Conservation (phyloP, 2,888 invertebrate genomes). For the Cataglyphis cursor region DNA sequence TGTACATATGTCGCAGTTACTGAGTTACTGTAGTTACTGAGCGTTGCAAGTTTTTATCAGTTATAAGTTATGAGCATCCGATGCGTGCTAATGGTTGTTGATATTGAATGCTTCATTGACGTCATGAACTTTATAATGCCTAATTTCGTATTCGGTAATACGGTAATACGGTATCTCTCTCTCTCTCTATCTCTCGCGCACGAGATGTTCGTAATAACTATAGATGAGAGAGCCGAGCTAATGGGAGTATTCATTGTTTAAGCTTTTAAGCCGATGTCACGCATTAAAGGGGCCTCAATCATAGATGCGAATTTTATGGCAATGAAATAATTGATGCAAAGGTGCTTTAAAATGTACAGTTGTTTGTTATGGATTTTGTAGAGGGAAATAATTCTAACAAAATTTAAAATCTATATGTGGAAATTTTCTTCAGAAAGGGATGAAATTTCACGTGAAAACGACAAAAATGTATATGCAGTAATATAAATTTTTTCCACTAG, state of each 20-base stretch:
- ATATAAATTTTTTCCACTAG: neutral
- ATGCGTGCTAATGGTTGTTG: constrained; percentile 16
- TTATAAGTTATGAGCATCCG: constrained; percentile 27
- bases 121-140: constrained; percentile 18
- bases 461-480: neutral
- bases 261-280: constrained; percentile 14
- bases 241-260: constrained; percentile 19
- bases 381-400: neutral
- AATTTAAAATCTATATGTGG: neutral
- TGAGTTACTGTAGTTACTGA: constrained; percentile 58
- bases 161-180: no score
- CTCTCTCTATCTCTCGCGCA: neutral
- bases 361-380: neutral
- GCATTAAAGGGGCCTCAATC: neutral
- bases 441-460: neutral
- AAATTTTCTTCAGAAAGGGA: neutral
- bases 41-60: constrained; percentile 60
- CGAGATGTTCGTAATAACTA: constrained; percentile 7
- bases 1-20: constrained; percentile 42
- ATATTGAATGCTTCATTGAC: constrained; percentile 10
- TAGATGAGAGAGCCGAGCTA: neutral
- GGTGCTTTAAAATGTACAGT: neutral
- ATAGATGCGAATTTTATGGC: neutral
- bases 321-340: neutral
- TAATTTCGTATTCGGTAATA: constrained; percentile 17